Evolutionary conservation across 2,113 vertebrate species (phyloP), one percentile per base, ranked within the genome.

Genomic region (Rattus rattus): DNA sequence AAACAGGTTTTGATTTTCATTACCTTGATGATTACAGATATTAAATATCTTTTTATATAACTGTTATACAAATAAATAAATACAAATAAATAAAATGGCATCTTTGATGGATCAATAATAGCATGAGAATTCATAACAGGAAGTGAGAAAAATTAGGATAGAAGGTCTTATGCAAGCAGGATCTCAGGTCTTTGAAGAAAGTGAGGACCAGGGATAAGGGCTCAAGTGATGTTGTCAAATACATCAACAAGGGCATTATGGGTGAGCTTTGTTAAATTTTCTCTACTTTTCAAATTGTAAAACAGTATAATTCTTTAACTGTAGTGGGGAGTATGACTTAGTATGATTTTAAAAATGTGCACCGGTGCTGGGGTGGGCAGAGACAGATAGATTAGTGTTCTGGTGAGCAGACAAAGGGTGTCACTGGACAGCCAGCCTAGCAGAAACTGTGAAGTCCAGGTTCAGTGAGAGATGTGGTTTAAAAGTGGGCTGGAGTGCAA

Each of bases 231-330:
- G 59, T 10, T 52, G 70, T 33, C 56, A 92, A 83, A 86, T 77
- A 94, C 61, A 1, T 59, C 43, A 63, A 28, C 1, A 63, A 61
- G 1, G 1, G 17, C 30, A n/a, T 10, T 59, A 24, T 39, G 4
- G 47, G 14, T 80, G 20, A 77, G 69, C 52, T 81, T 63, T 90
- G 86, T 97, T n/a, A 8, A 79, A 70, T 47, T 61, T 91, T 77
- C 49, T 56, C 3, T 54, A 69, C 9, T 84, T 90, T 85, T 49
- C 70, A 80, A 36, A 52, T 94, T 89, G 95, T 95, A 75, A 59
- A 69, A 69, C 1, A 63, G 56, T 89, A 1, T 83, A 84, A 80
- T 92, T 96, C 39, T 92, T 90, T 90, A 69, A 75, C 11, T 76
- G 5, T 9, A 76, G 10, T 30, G n/a, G 2, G 59, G 63, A 92